Base-by-base conservation (phyloP, 2,113 vertebrate species). In the Sinosuthora webbiana region DNA sequence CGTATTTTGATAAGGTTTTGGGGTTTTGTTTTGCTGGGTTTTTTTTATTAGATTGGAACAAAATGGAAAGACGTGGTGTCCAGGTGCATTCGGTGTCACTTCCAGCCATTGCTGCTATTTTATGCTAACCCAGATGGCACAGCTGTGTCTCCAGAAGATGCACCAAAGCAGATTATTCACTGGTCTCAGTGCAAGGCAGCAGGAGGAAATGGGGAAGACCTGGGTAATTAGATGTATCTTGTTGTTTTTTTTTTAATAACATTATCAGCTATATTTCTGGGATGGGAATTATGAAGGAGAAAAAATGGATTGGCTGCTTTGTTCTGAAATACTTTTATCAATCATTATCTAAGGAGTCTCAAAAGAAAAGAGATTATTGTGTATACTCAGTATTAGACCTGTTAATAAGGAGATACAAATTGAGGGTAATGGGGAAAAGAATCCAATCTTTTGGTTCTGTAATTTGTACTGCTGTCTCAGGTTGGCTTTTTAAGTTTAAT, bases 21-120 rank as follows among this genome's bases (percentile, higher is more conserved):
- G 3, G 3, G 5, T 3, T 69, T 78, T 44, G 6, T 42, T 75
- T 74, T 41, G 18, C 10, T 53, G 10, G 1, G 3, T 20, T 83
- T 70, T 83, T 41, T 83, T 70, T 83, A 37, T 45, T 67, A 99
- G 99, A 98, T 99, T 13, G 99, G 99, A 82, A 96, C 98, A 20
- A 98, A 98, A 89, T 99, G 99, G 99, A 99, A 99, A 97, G 99
- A 99, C 35, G 99, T 99, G 56, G 98, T 99, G 84, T 98, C 96
- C 94, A 99, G 99, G 94, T 99, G 99, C 87, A 98, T 99, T 89
- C 98, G 98, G 75, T 99, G 99, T 97, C 99, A 99, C 94, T 99
- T 99, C 96, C 99, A 99, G 97, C 99, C 99, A 14, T 97, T 99
- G 93, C 97, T 99, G 73, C 96, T 99, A 42, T 99, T 99, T 94